Evolutionary conservation across 1,140 invertebrate species (phyloP), one percentile per base, ranked within the genome.

Genomic region (Drosophila nasuta): DNA sequence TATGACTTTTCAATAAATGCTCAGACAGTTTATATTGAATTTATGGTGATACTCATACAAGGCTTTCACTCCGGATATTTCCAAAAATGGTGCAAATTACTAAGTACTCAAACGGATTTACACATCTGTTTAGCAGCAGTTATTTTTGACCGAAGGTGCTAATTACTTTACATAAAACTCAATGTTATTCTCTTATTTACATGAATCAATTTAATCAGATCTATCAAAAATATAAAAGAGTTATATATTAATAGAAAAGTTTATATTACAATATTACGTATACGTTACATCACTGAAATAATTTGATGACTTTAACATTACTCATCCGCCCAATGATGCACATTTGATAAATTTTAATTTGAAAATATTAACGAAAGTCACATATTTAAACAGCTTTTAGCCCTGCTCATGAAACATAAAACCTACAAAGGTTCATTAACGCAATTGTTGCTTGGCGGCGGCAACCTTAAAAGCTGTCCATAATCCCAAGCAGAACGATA

Each of bases 311-410:
- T 33, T 33, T 33, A 33, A 8, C 7, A 38, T 38, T 38, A 38
- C 35, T 8, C 35, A 38, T 8, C 6, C 35, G 35, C 35, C 35
- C 3, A 38, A 10, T 38, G 2, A 7, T 33, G 30, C 8, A 38
- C 7, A 38, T 10, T 10, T 11, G 10, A 3, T 1, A 10, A 11
- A 38, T 33, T 33, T 33, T 8, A 5, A 33, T 33, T 33, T 25
- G 20, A 59, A 45, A 30, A 15, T 15, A 7, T 8, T n/a, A 38
- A 30, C 10, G 13, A 20, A 35, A 45, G 41, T 17, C 7, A 15
- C 4, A 38, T 66, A 52, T 72, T 72, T 72, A 59, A 51, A 52
- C 54, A 73, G 63, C 63, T 72, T 66, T 72, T 38, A 15, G 15
- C 7, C 51, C 20, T 13, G 52, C 35, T 58, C 52, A 15, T 57